Base-by-base conservation (phyloP, 2,113 vertebrate species). In the Castor canadensis region DNA sequence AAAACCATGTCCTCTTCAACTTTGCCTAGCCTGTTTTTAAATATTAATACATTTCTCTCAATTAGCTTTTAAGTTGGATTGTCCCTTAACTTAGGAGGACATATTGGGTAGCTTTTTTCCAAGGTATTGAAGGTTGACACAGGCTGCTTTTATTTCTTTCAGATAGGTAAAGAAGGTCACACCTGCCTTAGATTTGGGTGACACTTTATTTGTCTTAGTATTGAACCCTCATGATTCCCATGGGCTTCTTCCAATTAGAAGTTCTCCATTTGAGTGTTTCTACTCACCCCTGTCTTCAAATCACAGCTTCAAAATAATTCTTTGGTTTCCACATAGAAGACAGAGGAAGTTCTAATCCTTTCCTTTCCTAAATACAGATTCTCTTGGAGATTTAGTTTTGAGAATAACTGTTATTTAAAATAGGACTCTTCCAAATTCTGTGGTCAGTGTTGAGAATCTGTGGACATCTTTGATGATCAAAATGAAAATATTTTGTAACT, bases 21-120 rank as follows among this genome's bases (percentile, higher is more conserved):
- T 82, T 11, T 56, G 54, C 89, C 89, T 58, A 86, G 38, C 67
- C 19, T 60, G 1, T 0, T 81, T 96, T 95, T 49, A 38, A 69
- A 87, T 95, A 56, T 89, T 83, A 81, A 94, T 88, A 13, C 0
- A 11, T 80, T 66, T 19, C 12, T 93, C 45, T 86, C 71, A 90
- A 38, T 91, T 86, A 80, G 38, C 38, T 76, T 54, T 66, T 86
- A 67, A 73, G 35, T 79, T 22, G 72, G 9, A 43, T 22, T 66
- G 38, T 40, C 73, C 24, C 43, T 47, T 69, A 1, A 81, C 92
- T 92, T 92, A 60, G 28, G 58, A 85, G 19, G 20, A 30, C 45
- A 60, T 15, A 30, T 3, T 54, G 3, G 6, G 20, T 60, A 87
- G 26, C 58, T 85, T 90, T 77, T 64, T 66, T 64, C n/a, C 49